Base-by-base conservation (phyloP, 2,888 invertebrate genomes). In the Drosophila differens region DNA sequence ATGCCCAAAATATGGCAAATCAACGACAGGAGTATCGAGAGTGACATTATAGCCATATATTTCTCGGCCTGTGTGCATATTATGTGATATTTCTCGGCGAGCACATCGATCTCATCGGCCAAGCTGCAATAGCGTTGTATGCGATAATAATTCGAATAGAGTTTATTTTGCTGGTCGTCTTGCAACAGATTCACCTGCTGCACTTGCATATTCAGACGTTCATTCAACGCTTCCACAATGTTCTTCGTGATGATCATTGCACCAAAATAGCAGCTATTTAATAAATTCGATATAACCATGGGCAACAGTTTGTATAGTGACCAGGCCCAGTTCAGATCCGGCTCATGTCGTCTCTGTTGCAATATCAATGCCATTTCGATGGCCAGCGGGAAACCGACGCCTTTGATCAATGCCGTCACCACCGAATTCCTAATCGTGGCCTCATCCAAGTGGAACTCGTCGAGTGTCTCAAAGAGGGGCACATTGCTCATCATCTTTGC, bases 1-100 rank as follows among this genome's bases (percentile, higher is more conserved):
- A 93, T 91, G 3, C 92, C 91, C 9, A 92, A 79, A 9, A 93
- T 75, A 83, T 92, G 91, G 28, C 92, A 91, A 39, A 92, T 69
- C 19, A 93, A 73, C 3, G 93, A 92, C 4, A 83, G 72, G 1
- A 93, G 55, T 60, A 92, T 79, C 0, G 93, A 89, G 0, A 83
- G 60, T 0, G 90, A 62, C 71, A 85, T 78, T 14, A 89, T 70
- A 4, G 81, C 78, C 63, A 89, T 61, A 63, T 88, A 88, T 16
- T 81, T 66, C 6, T 78, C 75, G 0, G 78, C 71, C 3, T 91
- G 66, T 0, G 62, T 44, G 58, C 87, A 88, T 19, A 91, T 81
- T 2, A 76, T 9, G 2, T 66, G 66, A 61, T 92, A 93, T 28
- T 82, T 81, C 2, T 70, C 47, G 1, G 90, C 82, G 12, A 92